Evolutionary conservation across 1,140 invertebrate genomes (phyloP), one percentile per base, ranked within the genome.

Genomic region (Drosophila serrata): DNA sequence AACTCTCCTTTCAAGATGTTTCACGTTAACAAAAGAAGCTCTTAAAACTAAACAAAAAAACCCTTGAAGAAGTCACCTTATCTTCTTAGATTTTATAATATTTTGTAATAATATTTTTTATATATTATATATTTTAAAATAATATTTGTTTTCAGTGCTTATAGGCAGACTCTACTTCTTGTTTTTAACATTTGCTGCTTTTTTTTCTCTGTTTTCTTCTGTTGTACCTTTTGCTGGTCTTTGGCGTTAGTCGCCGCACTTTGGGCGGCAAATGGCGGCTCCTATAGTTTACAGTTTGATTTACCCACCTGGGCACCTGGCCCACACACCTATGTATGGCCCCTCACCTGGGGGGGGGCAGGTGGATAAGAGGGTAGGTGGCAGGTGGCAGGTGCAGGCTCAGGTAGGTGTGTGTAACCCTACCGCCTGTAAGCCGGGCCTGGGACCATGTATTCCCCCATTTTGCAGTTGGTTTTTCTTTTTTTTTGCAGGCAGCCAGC

Each of bases 251-350:
- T 77, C 73, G 72, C 77, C 79, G 81, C 81, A 84, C 81, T 85
- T 84, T 81, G 81, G 81, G 81, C 81, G 82, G 81, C 84, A 69
- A 84, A 84, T 81, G 77, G 81, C 81, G 73, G 56, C 48, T 75
- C 29, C 65, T 68, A 85, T 85, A 85, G 81, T 85, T 85, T 84
- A 84, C 81, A 65, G 76, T 84, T 80, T 76, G 63, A 81, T 81
- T 64, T 56, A 59, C 68, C 53, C 67, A 58, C 40, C 61, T 59
- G 58, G 45, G 57, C 53, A 22, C 6, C 31, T 55, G 29, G 27
- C 43, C 27, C 64, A 24, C 64, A 58, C 46, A 12, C 40, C 62
- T 12, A 4, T 13, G 40, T 11, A 42, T 45, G 13, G 9, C 24
- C 11, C 31, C 43, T 15, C 31, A 29, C 11, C 22, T n/a, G 6